These are phyloP conservation scores for Empidonax alnorum DNA, from an alignment of 2,113 vertebrate genomes.

Conservation along the genomic window DNA sequence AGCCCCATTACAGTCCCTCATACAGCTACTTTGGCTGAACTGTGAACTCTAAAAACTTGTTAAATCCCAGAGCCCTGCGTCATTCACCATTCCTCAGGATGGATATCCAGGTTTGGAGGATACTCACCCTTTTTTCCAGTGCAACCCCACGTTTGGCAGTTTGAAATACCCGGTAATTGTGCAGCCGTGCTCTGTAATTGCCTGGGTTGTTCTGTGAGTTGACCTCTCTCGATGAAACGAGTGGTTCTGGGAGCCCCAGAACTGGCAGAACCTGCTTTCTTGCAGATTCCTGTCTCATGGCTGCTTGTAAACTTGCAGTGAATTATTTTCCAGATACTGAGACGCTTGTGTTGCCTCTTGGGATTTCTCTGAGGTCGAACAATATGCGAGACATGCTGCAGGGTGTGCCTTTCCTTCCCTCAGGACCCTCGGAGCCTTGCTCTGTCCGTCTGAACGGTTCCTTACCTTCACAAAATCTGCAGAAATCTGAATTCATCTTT, in stretches of 20 bases:
- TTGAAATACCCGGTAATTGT: not conserved
- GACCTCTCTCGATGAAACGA: not conserved
- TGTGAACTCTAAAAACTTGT: not conserved
- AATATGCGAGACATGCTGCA: not conserved
- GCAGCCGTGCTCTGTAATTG: not conserved
- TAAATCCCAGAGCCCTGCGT: not conserved
- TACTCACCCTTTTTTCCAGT: not conserved
- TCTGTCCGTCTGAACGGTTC: not conserved
- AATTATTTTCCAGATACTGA: not conserved
- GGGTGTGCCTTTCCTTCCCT: not conserved
- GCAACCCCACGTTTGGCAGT: not conserved
- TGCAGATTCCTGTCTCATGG: not conserved
- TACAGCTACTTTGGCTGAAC: not conserved
- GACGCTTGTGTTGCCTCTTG: not conserved
- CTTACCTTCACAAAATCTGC: not conserved
- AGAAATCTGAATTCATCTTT: not conserved
- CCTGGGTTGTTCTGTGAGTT: not conserved
- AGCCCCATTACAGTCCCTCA: not conserved
- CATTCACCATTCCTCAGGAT: not conserved
- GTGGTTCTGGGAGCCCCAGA: not conserved
- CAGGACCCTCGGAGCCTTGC: not conserved
- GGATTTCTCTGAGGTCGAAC: not conserved
- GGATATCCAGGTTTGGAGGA: not conserved
- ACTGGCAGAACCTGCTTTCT: not conserved
- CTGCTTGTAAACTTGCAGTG: not conserved